Base-by-base conservation (phyloP, 2,888 invertebrate genomes). In the Ecdyonurus torrentis region DNA sequence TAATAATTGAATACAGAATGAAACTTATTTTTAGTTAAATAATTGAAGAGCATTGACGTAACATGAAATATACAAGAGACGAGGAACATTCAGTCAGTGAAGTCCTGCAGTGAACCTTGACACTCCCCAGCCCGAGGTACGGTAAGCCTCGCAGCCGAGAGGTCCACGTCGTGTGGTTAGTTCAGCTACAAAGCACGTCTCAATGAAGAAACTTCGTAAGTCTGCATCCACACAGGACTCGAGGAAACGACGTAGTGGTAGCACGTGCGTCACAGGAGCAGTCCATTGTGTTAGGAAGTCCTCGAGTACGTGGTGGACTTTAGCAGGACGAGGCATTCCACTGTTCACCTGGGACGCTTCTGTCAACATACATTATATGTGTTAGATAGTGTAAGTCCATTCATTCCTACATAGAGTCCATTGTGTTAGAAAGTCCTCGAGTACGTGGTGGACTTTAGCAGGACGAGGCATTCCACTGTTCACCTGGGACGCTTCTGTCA, bases 261-360 rank as follows among this genome's bases (percentile, higher is more conserved):
- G 68, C 53, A 75, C 66, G 67, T 77, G 76, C 52, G 71, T 71
- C 19, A 65, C 63, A 1, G 71, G 72, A 1, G 70, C 73, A 60
- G 73, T 72, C 75, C 75, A 77, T 1, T 66, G 63, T 1, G 76
- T 76, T 5, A 74, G 70, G 67, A 77, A 75, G 66, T 77, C 76
- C 67, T 77, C 77, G 15, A 77, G 70, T 2, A 75, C 70, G 68
- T 77, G 76, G 66, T 77, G 77, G 7, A 76, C 63, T 1, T 67
- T 65, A 7, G 67, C 67, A 1, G 76, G 75, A 18, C 69, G 67
- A 0, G 76, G 76, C 10, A 25, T 52, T 23, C 24, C 52, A 3
- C 61, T 19, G 7, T 23, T 23, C 3, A 20, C 22, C 22, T 18
- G 23, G 3, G n/a, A 37, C 7, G 37, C 37, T 15, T 37, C 37